phyloP scores from a whole-genome alignment of 2,888 invertebrate genomes.

The Cephus pygmeus region DNA sequence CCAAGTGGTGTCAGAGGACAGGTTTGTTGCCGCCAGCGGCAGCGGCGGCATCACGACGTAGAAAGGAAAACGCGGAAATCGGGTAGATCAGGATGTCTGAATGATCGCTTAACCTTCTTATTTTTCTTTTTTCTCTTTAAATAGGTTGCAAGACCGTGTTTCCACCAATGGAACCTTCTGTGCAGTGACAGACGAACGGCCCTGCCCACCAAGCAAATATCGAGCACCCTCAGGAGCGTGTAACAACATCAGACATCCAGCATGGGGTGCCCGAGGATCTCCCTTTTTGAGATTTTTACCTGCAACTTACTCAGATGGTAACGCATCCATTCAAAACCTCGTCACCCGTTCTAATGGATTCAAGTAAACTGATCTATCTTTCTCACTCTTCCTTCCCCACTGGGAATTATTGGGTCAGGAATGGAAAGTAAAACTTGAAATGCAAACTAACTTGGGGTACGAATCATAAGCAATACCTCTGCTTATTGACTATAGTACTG shows the following conservation, averaged over 20 bases:
- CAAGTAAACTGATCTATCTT: neutral
- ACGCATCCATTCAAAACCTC: constrained; percentile 45
- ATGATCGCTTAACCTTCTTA: neutral
- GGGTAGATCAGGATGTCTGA: neutral
- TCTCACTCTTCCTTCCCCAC: neutral
- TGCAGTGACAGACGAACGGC: constrained; percentile 66
- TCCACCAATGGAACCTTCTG: constrained; percentile 41
- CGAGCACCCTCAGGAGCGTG: constrained; percentile 85
- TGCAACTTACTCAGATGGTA: constrained; percentile 81
- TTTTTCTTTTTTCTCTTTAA: constrained; percentile 2
- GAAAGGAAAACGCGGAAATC: neutral
- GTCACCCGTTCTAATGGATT: neutral
- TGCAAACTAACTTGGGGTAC: constrained; percentile 15
- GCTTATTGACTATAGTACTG: neutral
- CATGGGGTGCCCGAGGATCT: constrained; percentile 85
- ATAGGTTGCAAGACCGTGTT: constrained; percentile 44
- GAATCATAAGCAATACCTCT: neutral
- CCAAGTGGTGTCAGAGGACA: neutral
- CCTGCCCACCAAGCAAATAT: constrained; percentile 86
- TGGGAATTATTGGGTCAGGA: constrained; percentile 27
- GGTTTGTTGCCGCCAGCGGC: neutral
- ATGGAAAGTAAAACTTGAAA: constrained; percentile 62
- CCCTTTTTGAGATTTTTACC: constrained; percentile 79
- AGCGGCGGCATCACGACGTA: neutral
- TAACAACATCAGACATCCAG: constrained; percentile 87